Evolutionary conservation across 2,797 vertebrate species (phyloP).

Genomic region (Paramormyrops hopkinsi): DNA sequence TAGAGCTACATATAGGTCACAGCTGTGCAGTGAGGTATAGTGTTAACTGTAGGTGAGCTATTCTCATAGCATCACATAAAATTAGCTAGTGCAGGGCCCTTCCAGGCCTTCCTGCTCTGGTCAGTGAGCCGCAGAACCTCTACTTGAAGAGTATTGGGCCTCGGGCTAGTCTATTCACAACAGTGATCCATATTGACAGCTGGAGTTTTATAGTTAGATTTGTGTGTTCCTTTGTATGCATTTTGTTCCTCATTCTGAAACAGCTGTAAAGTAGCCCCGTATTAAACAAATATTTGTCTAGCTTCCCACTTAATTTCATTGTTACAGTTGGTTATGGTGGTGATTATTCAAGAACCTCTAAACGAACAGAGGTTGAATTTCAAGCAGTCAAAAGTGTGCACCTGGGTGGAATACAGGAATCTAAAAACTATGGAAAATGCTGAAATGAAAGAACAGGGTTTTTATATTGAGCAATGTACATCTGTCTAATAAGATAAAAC

Average conservation of each 20-base stretch:
- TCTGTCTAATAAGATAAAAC: not conserved
- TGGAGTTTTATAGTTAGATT: not conserved
- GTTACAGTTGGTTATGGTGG: not conserved
- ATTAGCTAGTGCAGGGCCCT: not conserved
- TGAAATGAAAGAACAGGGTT: not conserved
- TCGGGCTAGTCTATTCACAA: not conserved
- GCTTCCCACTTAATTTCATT: not conserved
- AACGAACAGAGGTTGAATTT: not conserved
- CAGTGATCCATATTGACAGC: not conserved
- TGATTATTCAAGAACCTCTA: not conserved
- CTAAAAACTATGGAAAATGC: not conserved
- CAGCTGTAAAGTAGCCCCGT: not conserved
- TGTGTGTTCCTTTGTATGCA: not conserved
- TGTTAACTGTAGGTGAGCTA: slow-evolving; percentile 5
- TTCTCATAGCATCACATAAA: not conserved
- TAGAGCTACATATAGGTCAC: not conserved
- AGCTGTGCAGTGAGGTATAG: not conserved
- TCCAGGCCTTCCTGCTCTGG: not conserved
- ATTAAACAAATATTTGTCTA: not conserved
- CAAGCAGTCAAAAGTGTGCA: not conserved
- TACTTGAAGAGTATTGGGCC: not conserved
- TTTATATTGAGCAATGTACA: not conserved
- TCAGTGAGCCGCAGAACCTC: not conserved
- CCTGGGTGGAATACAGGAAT: not conserved
- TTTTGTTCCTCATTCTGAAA: not conserved